Conservation (phyloP, 2,113 vertebrate species). For the Gulo gulo region DNA sequence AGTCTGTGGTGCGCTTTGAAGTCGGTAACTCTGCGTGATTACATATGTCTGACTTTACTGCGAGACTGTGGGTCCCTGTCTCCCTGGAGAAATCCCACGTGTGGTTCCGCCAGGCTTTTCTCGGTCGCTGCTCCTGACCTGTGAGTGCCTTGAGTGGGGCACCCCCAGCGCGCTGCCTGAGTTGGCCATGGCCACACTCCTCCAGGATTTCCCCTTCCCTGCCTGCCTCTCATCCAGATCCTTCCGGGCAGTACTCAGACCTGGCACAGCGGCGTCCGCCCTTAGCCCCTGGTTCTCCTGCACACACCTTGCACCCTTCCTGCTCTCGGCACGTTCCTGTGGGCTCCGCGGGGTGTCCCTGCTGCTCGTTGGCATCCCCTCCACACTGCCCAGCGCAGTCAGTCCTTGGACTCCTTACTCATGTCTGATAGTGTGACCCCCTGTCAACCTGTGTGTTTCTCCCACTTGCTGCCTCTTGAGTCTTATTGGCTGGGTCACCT, state of each 20-base stretch:
- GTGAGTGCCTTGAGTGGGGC: background rate
- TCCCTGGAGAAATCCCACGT: background rate
- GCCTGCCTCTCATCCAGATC: background rate
- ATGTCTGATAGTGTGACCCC: background rate
- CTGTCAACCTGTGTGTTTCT: background rate
- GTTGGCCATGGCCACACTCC: background rate
- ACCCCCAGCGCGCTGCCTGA: background rate
- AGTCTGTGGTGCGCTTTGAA: background rate
- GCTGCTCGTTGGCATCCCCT: background rate
- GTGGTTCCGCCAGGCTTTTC: background rate
- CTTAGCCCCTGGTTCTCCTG: background rate
- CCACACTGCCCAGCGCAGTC: background rate
- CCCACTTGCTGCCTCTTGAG: background rate
- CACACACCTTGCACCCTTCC: background rate
- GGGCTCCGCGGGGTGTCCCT: background rate
- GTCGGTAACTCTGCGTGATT: background rate
- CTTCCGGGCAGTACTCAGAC: background rate
- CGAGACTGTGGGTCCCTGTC: background rate
- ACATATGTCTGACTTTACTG: background rate
- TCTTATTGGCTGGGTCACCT: background rate
- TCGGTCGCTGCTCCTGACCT: background rate
- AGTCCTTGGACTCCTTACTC: background rate
- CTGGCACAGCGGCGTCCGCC: background rate
- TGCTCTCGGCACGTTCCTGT: background rate
- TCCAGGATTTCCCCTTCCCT: background rate